Conservation (phyloP, 2,888 invertebrate genomes). For the Pseudococcus jackbeardsleyi region DNA sequence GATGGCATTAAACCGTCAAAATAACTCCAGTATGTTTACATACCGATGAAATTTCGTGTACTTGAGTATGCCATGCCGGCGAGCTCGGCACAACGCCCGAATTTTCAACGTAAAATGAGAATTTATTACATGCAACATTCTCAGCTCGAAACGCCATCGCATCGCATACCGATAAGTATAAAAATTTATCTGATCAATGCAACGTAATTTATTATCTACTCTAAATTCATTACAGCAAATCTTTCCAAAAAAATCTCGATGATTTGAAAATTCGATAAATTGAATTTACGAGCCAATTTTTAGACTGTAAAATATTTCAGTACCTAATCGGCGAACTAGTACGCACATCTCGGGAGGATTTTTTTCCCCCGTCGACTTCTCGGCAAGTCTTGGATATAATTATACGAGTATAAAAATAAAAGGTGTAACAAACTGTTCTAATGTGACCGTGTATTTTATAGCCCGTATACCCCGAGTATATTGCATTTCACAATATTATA, state of each 20-base stretch:
- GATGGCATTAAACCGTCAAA: constrained; percentile 20
- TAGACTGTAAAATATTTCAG: too few relatives aligned
- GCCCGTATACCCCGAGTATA: background rate
- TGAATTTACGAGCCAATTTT: constrained; percentile 47
- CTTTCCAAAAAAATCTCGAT: constrained; percentile 23
- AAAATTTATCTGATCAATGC: constrained; percentile 44
- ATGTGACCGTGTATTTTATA: constrained; percentile 17
- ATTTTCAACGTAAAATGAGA: constrained; percentile 18
- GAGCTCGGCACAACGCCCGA: background rate
- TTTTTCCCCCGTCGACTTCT: background rate
- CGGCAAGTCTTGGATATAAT: background rate
- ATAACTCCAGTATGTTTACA: constrained; percentile 24
- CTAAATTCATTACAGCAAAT: constrained; percentile 29
- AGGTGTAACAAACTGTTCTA: constrained; percentile 31
- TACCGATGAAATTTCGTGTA: constrained; percentile 11
- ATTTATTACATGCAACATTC: constrained; percentile 28
- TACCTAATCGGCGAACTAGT: background rate
- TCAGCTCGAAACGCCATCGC: constrained; percentile 10
- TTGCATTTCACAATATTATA: background rate
- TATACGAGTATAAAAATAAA: background rate
- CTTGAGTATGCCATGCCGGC: background rate
- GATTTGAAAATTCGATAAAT: constrained; percentile 49
- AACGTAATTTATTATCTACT: constrained; percentile 31
- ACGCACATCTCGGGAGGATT: background rate
- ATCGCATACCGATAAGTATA: constrained; percentile 15